Evolutionary conservation across 2,113 vertebrate species (phyloP).

Genomic region (Pycnonotus jocosus): DNA sequence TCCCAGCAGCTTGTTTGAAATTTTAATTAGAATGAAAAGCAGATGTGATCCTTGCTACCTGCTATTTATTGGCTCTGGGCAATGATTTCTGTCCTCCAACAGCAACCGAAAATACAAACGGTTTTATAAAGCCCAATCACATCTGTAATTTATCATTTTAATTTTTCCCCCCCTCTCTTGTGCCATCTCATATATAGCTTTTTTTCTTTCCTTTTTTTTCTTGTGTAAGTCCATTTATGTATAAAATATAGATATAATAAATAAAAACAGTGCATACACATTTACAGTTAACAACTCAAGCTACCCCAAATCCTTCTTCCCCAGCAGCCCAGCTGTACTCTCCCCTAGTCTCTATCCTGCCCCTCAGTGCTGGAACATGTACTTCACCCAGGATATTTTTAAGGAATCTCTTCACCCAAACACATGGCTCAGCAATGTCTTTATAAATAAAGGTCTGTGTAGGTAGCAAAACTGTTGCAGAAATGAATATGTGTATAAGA

Average conservation of each 20-base stretch:
- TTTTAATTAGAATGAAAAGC: slow-evolving; percentile 21
- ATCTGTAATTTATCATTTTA: neutral
- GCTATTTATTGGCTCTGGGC: neutral
- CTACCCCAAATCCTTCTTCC: neutral
- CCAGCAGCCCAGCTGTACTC: neutral
- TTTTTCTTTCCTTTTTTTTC: neutral
- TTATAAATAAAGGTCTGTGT: neutral
- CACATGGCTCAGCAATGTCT: neutral
- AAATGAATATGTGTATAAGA: neutral
- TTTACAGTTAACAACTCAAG: neutral
- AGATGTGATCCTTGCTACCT: neutral
- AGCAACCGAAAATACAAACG: neutral
- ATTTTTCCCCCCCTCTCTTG: neutral
- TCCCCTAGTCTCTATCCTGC: neutral
- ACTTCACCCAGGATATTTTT: neutral
- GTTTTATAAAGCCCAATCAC: neutral
- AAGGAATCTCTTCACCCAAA: neutral
- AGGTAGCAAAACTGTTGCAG: neutral
- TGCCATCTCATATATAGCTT: neutral
- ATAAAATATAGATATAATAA: neutral
- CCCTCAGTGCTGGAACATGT: neutral
- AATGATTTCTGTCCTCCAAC: neutral
- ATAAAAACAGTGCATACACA: neutral
- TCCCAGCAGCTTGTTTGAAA: neutral
- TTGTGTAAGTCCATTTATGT: neutral